Evolutionary conservation across 2,797 vertebrate genomes (phyloP), one percentile per base, ranked within the genome.

Genomic region (Microctenopoma lineatum): DNA sequence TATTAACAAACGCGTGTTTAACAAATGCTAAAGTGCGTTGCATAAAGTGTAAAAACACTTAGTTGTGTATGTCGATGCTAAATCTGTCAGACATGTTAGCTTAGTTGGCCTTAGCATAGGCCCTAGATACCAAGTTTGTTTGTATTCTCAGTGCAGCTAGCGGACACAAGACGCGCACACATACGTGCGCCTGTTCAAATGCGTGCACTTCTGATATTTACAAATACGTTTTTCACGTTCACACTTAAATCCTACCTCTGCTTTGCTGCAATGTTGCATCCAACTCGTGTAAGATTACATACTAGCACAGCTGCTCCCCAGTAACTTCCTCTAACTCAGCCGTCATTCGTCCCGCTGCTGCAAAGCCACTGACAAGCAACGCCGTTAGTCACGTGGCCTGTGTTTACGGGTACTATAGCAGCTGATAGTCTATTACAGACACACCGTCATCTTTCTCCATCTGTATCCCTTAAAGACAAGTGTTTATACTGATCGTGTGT

Each of bases 281-380:
- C 78, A 71, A 77, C 64, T 83, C 65, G 70, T 80, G 59, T 66
- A 53, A 55, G 80, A 68, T 87, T 84, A 91, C 90, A 91, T 91
- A 66, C 70, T 90, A 86, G 75, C 84, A 77, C 68, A 74, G 74
- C 68, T 81, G 74, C 77, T 67, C 64, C 64, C 54, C 67, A 64
- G 65, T 61, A 91, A 92, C 91, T 93, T 92, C 92, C 91, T 90
- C 84, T 15, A 80, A 85, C 74, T 87, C 77, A 41, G 87, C 88
- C 90, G 91, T 91, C 85, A 87, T 71, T 84, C 89, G 90, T 77
- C 75, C 80, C 64, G 83, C 69, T 89, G 87, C 88, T 79, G 90
- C 87, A 85, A 85, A 90, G 73, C 79, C 63, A 29, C 71, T 72
- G 80, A 86, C 83, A 73, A 72, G 14, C 70, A 53, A 45, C 51